A percentile compares a stretch with the other conserved stretches of the same genome.
Evolutionary conservation across 2,888 invertebrate genomes (phyloP).

Genomic region (Himalopsyche japonica): DNA sequence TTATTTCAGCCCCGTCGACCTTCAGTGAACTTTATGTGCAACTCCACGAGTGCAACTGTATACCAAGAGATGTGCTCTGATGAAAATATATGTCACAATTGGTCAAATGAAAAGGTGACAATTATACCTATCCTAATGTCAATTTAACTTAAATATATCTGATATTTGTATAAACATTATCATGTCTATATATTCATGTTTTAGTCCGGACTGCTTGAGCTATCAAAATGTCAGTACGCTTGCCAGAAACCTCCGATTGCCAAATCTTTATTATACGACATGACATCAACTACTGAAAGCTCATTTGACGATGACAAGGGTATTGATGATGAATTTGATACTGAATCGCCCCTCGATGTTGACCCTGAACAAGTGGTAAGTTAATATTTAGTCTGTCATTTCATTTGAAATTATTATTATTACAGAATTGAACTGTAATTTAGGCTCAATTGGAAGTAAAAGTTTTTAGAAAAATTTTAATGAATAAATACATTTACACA

Average conservation of each 20-base stretch:
- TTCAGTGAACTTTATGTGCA: conserved; percentile 72
- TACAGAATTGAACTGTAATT: too few species aligned
- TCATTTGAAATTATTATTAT: too few species aligned
- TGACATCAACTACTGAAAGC: conserved; percentile 36
- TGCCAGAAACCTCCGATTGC: conserved; percentile 58
- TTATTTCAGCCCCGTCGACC: conserved; percentile 60
- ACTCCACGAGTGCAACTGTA: conserved; percentile 69
- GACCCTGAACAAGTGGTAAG: background rate
- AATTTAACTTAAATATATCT: too few species aligned
- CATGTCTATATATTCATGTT: background rate
- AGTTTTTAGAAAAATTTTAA: too few species aligned
- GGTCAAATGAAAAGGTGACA: conserved; percentile 62
- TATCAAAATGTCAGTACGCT: conserved; percentile 72
- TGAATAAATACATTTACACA: too few species aligned
- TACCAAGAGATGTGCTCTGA: conserved; percentile 74
- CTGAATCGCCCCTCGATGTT: conserved; percentile 32
- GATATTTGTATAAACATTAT: too few species aligned
- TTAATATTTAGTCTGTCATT: too few species aligned
- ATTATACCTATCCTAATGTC: background rate
- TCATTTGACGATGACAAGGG: conserved; percentile 41
- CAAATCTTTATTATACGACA: conserved; percentile 38
- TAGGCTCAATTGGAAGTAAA: too few species aligned
- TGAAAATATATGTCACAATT: conserved; percentile 68
- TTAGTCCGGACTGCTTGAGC: conserved; percentile 65
- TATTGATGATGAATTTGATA: conserved; percentile 51